Evolutionary conservation across 2,797 vertebrate genomes (phyloP), one percentile per base, ranked within the genome.

Genomic region (Aphelocoma californica): DNA sequence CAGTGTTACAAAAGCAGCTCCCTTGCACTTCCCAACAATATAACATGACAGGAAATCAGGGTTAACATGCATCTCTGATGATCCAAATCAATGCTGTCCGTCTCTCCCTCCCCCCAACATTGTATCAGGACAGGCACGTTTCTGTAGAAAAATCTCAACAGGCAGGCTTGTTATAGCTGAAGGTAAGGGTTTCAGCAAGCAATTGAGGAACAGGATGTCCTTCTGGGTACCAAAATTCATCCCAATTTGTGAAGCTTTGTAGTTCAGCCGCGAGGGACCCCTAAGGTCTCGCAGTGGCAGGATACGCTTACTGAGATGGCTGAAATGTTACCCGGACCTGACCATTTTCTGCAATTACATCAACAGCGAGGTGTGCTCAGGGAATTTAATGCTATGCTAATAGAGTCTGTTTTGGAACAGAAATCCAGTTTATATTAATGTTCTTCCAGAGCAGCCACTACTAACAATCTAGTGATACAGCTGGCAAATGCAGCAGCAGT

Each of bases 351-450:
- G 70, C 66, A 86, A 88, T 73, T 47, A 36, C 29, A 77, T 77
- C 71, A 73, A 86, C 34, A 44, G 45, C 6, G 42, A 94, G 70
- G 93, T 90, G 71, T 47, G 50, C 74, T 72, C 21, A 36, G 61
- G 75, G 62, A 86, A 90, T 86, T 85, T 86, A 92, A 91, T 77
- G n/a, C n/a, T 47, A 75, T 70, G 73, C 64, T 92, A 88, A 95
- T 65, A 3, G 14, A 74, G 44, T 64, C 86, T 90, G 60, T 10
- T 95, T 77, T 61, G 64, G 67, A 95, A 81, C 47, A 94, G 74
- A 90, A 95, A 82, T 61, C 36, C 58, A 81, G 75, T 78, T 94
- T 81, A 65, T 67, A 93, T 62, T 84, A 91, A 73, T n/a, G 20
- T 28, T 91, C 81, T 92, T 92, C 51, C 93, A 94, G 67, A 72